phyloP scores from a whole-genome alignment of 2,113 vertebrate genomes.

The Fregetta grallaria region DNA sequence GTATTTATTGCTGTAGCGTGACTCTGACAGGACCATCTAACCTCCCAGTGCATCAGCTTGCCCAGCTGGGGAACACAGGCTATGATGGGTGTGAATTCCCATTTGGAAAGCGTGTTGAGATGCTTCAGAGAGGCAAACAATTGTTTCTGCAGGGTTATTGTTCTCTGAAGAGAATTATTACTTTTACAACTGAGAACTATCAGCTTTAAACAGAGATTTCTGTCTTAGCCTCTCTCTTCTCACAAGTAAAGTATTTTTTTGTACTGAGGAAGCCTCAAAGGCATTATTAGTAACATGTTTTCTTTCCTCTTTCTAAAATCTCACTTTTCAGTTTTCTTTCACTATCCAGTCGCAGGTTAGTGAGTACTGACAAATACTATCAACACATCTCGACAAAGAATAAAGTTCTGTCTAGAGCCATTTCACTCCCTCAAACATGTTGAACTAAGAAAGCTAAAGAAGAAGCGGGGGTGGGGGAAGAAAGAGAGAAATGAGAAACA shows the following conservation, averaged over 20 bases:
- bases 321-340: conserved; percentile 37
- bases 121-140: conserved; percentile 1
- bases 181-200: background rate
- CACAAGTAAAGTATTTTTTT: background rate
- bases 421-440: conserved; percentile 56
- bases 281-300: conserved; percentile 41
- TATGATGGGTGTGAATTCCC: background rate
- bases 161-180: conserved; percentile 33
- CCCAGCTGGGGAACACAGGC: conserved; percentile 1
- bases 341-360: conserved; percentile 47
- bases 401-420: conserved; percentile 54
- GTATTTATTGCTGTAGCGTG: conserved; percentile 27
- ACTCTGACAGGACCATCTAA: background rate
- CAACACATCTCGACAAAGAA: conserved; percentile 52
- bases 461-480: conserved; percentile 7
- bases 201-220: conserved; percentile 12
- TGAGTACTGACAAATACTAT: conserved; percentile 64
- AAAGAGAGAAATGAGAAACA: conserved; percentile 54
- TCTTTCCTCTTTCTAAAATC: conserved; percentile 37
- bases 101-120: conserved; percentile 3
- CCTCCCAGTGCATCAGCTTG: background rate
- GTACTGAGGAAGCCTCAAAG: conserved; percentile 28
- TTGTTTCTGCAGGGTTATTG: background rate
- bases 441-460: conserved; percentile 39
- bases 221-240: conserved; percentile 20